Base-by-base conservation (phyloP, 2,888 invertebrate genomes). In the Ellobium chinense region DNA sequence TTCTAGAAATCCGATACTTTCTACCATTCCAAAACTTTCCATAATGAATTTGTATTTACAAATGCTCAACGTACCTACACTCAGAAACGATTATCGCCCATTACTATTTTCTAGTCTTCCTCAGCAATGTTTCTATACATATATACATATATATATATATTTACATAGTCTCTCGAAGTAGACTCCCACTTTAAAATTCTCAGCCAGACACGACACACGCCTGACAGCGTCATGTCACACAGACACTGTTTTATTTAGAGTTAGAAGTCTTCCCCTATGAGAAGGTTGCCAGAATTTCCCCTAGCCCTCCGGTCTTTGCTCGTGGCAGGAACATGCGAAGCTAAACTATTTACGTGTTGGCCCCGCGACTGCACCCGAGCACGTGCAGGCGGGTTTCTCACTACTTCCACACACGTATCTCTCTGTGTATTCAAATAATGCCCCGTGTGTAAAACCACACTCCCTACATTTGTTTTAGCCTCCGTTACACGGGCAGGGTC, bases 381-480 rank as follows among this genome's bases (percentile, higher is more conserved):
- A 46, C 46, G 46, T 46, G 46, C 46, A 46, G 9, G 46, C 7
- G 46, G 46, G 9, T 18, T 46, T 46, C 46, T 46, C 46, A 46
- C 46, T 46, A 18, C 9, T 18, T 46, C 46, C 18, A 7, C 46
- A 46, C 46, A 46, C 46, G 46, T 46, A 46, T 46, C 46, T 46
- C 46, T 12, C 9, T 46, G 46, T 46, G 46, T 46, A 46, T 46
- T 46, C 46, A 46, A 46, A 46, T 46, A 46, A 46, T 12, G 46
- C 18, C 46, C n/a, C 27, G 7, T n/a, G 60, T 60, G 60, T 60
- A 24, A 5, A 21, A 60, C 21, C 21, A 27, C 60, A 60, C 60
- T 60, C n/a, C n/a, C n/a, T 14, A n/a, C 60, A n/a, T 60, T 60
- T 60, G 60, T n/a, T 60, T 60, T 60, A 7, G n/a, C 60, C 60